Evolutionary conservation across 2,113 vertebrate genomes (phyloP), one percentile per base, ranked within the genome.

Genomic region (Channa maculata): DNA sequence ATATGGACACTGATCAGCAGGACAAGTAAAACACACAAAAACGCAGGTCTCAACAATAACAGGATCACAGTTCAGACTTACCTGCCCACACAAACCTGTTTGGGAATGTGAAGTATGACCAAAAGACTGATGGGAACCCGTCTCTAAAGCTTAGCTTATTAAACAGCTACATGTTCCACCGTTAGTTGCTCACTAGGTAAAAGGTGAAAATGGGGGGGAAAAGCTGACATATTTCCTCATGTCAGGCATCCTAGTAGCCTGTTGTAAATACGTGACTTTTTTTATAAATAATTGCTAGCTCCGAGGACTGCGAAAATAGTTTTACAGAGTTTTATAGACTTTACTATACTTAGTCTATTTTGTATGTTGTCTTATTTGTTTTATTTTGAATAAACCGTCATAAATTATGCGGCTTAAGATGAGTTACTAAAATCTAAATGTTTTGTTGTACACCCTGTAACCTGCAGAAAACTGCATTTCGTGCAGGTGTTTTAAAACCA

Each of bases 1-100:
- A 96, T 90, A 93, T 98, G 84, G 96, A 96, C 51, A 89, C 79
- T 0, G 89, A 91, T 12, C 84, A 92, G 37, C 88, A 89, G 11
- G 78, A 89, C 39, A 73, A 86, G 65, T 90, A 52, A 76, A 76
- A 33, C 0, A 24, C 14, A 53, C 41, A 58, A 37, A 64, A 11
- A 54, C 50, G 61, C n/a, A 55, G 36, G 0, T 11, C 65, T 46
- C 8, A 11, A 66, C 7, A 65, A 41, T 5, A 49, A 24, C 38
- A 60, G 46, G 52, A 39, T 71, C 36, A 54, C 37, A 58, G 6
- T 63, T 62, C 2, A 39, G 37, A 5, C 34, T 6, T 45, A 24
- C 51, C 13, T 41, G 15, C 2, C 5, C 5, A 14, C 36, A 15
- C 46, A 36, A 45, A 50, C 57, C 33, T 53, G 33, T 13, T 41